A percentile compares a stretch with the other conserved stretches of the same genome.
Evolutionary conservation across 2,888 invertebrate genomes (phyloP).

Genomic region (Phoenoteleia sp.): DNA sequence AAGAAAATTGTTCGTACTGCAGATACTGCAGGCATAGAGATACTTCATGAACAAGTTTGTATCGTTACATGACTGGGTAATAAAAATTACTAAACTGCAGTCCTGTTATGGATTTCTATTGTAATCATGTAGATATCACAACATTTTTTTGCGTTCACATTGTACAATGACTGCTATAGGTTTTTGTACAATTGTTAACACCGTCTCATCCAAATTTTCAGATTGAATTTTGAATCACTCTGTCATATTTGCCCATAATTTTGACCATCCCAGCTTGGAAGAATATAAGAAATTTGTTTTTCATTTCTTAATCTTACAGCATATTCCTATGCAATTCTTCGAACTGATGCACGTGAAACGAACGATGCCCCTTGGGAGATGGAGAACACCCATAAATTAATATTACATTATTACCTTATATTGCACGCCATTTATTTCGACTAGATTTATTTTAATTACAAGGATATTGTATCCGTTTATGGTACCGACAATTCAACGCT

Average conservation of each 20-base stretch:
- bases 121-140: no score
- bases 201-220: slow-evolving; percentile 79
- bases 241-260: slow-evolving; percentile 54
- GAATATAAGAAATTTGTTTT: slow-evolving; percentile 20
- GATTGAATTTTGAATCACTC: slow-evolving; percentile 70
- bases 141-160: no score
- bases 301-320: slow-evolving; percentile 59
- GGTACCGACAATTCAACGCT: not conserved
- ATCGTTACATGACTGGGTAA: no score
- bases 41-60: no score
- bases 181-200: slow-evolving; percentile 79
- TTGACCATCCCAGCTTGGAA: slow-evolving; percentile 50
- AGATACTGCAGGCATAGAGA: no score
- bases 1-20: no score
- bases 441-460: no score
- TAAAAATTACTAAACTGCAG: no score
- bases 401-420: no score
- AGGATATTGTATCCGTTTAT: slow-evolving; percentile 37
- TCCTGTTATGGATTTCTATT: no score
- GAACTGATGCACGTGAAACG: slow-evolving; percentile 30
- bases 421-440: no score
- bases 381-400: slow-evolving; percentile 38
- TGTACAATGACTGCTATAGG: slow-evolving; percentile 79
- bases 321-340: slow-evolving; percentile 65
- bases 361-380: slow-evolving; percentile 10